Base-by-base conservation (phyloP, 2,113 vertebrate genomes). In the Myocastor coypus region DNA sequence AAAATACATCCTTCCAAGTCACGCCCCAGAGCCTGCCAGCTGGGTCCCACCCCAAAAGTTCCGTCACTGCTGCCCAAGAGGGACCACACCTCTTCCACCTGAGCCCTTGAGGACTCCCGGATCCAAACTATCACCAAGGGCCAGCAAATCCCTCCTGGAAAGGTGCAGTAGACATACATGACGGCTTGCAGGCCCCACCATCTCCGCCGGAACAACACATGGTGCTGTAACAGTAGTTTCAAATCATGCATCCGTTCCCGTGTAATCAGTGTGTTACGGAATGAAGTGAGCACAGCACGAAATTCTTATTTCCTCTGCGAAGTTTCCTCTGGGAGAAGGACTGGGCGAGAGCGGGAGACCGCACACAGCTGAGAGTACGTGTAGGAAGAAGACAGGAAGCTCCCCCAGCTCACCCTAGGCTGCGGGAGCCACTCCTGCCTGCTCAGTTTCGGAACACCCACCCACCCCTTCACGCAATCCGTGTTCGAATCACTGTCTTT, bases 321-420 rank as follows among this genome's bases (percentile, higher is more conserved):
- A 64, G 4, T 63, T 84, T 94, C 50, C 85, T 92, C 89, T 52
- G 19, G 61, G n/a, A 96, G 81, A 75, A 90, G 81, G 7, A 81
- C 7, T 66, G 42, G 12, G 13, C 63, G 34, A 83, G 37, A 32
- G 63, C 28, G 42, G 37, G 88, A 82, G 61, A 66, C 40, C 37
- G 50, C 14, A 52, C 8, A 34, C 10, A 52, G 5, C 5, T 28
- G 61, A 86, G 82, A 66, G 73, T 37, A 71, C 12, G 59, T 4
- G 0, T 8, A 46, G 8, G 37, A 40, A 40, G 37, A 40, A 40
- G 4, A 63, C 16, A 50, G 3, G 28, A 26, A 10, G 10, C 52
- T 2, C 16, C 78, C 68, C 86, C 28, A 0, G 13, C 4, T 50
- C 55, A 61, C 50, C 5, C 6, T 12, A 30, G 26, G 19, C 11